Evolutionary conservation across 2,113 vertebrate genomes (phyloP), one percentile per base, ranked within the genome.

Genomic region (Myotis lucifugus): DNA sequence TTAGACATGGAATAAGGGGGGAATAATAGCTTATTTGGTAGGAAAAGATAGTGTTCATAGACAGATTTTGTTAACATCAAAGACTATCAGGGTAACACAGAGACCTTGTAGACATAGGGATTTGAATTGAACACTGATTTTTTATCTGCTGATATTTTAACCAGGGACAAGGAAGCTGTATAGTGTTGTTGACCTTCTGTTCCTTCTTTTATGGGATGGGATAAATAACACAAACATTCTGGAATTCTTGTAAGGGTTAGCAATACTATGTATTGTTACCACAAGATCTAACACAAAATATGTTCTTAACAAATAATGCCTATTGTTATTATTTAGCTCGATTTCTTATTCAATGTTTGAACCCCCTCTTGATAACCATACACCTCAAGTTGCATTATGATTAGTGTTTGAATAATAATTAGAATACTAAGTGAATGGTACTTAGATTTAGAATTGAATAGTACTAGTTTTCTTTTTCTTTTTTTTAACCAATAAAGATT

Each of bases 1-100:
- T 81, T 42, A 34, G 42, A 52, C 2, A 34, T 0, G 25, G 46
- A 14, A 6, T 3, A 52, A 40, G 0, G 1, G 11, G 18, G 3
- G 2, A 52, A 54, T 15, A 37, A 27, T 27, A 67, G 3, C 15
- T 61, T 46, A 21, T 17, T n/a, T 67, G 69, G 25, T 82, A 27
- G 40, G 9, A 89, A 89, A 91, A 89, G 25, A 70, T 40, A 78
- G 1, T 17, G 11, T 17, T 50, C 29, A 4, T 1, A 42, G 3
- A 77, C 37, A 92, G 21, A 40, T n/a, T 54, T 82, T 67, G 23
- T 27, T 32, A 32, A 23, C 32, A 18, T 70, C 48, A 56, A 52
- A 48, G 21, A 61, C 23, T 11, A 23, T 54, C 25, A 13, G 46
- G 42, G 12, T 85, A 21, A 84, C 54, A 7, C 17, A 81, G 12